Base-by-base conservation (phyloP, 2,888 invertebrate species). In the Agrochola lychnidis region DNA sequence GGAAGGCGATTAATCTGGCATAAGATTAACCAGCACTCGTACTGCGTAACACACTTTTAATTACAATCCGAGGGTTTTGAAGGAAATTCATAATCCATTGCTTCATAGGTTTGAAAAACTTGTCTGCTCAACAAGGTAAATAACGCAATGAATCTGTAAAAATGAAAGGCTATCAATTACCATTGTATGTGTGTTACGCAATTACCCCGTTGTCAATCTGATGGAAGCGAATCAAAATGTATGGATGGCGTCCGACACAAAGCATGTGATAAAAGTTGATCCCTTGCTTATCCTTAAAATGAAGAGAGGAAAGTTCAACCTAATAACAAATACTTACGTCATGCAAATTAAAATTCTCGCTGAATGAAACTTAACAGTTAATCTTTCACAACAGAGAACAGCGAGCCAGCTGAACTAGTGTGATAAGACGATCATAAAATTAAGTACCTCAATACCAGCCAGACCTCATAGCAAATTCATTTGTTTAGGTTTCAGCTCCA, bases 381-480 rank as follows among this genome's bases (percentile, higher is more conserved):
- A 82, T 82, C 56, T 59, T 67, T 73, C 12, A 61, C 48, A 66
- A 57, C 63, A 70, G 36, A 73, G 40, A 12, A 53, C 59, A 36
- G 12, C 53, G 62, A 68, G 62, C 72, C 63, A 63, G 56, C 83
- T 87, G 89, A 77, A 87, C 78, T 77, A 83, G 76, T 74, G 63
- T n/a, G 89, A 87, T 87, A 87, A 87, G 85, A 71, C 36, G 69
- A 70, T 62, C 83, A 71, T 83, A 87, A 87, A 81, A 77, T 83
- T 66, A 85, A 70, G 70, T 51, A 57, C 36, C 72, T 56, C 67
- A 76, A 64, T 84, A 64, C 48, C 59, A 67, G 30, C 30, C 81
- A 72, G 63, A 70, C 48, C 69, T 57, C 67, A 51, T 2, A 82
- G 67, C 42, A 42, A 68, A 62, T 73, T 71, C 78, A 88, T 86